phyloP scores from a whole-genome alignment of 1,140 invertebrate species.

The Penaeus japonicus region DNA sequence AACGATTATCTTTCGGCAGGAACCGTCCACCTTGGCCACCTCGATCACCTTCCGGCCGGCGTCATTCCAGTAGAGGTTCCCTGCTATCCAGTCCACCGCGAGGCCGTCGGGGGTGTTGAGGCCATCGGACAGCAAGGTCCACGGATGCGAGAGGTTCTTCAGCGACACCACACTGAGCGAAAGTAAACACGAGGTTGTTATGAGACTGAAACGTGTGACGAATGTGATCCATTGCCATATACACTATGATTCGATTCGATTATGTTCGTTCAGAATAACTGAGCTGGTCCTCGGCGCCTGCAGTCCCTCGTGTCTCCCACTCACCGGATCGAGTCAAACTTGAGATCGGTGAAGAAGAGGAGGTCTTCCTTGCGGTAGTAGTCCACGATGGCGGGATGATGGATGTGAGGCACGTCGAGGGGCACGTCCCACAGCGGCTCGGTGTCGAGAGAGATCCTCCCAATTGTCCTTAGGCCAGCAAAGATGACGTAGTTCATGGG shows the following conservation, averaged over 20 bases:
- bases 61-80: slow-evolving; percentile 98
- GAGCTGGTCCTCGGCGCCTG: neutral
- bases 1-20: slow-evolving; percentile 82
- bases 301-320: neutral
- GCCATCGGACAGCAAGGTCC: slow-evolving; percentile 29
- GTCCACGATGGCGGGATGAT: slow-evolving; percentile 67
- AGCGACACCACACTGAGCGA: slow-evolving; percentile 87
- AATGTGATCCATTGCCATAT: too few species aligned
- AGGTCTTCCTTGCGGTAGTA: slow-evolving; percentile 84
- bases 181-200: neutral
- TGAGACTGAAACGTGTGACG: too few species aligned
- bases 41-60: slow-evolving; percentile 86
- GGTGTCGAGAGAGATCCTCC: slow-evolving; percentile 78
- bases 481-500: slow-evolving; percentile 86
- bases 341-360: slow-evolving; percentile 93
- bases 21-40: slow-evolving; percentile 84
- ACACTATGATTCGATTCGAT: too few species aligned
- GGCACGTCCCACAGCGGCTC: slow-evolving; percentile 83
- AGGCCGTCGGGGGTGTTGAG: slow-evolving; percentile 79
- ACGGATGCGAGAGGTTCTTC: slow-evolving; percentile 48
- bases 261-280: too few species aligned
- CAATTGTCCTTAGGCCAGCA: slow-evolving; percentile 82
- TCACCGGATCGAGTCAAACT: slow-evolving; percentile 66
- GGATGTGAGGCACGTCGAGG: slow-evolving; percentile 72
- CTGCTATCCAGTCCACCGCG: slow-evolving; percentile 91